phyloP scores from a whole-genome alignment of 2,888 invertebrate species.

The Andrena dorsata region DNA sequence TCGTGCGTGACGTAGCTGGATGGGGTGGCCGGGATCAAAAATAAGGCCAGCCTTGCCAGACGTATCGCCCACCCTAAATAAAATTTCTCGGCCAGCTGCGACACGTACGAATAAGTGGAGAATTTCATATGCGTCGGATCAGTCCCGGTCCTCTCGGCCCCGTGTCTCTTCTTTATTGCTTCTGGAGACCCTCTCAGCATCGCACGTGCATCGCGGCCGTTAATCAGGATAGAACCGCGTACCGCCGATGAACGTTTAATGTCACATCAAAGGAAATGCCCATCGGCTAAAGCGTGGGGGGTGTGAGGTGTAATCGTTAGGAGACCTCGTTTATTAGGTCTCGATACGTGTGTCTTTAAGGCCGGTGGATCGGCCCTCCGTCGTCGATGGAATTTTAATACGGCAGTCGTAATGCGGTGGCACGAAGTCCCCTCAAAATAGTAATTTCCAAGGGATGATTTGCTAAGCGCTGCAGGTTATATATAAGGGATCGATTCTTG shows the following conservation, averaged over 20 bases:
- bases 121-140: conserved; percentile 53
- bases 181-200: conserved; percentile 16
- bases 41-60: background rate
- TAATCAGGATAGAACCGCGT: conserved; percentile 62
- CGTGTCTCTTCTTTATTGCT: conserved; percentile 33
- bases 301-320: conserved; percentile 28
- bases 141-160: conserved; percentile 31
- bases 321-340: conserved; percentile 18
- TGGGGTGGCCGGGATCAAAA: background rate
- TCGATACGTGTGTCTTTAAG: conserved; percentile 4
- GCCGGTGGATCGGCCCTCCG: background rate
- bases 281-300: conserved; percentile 1
- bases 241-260: conserved; percentile 25
- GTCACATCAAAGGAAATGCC: conserved; percentile 62
- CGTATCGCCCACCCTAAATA: background rate
- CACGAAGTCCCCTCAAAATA: background rate
- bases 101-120: background rate
- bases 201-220: conserved; percentile 59
- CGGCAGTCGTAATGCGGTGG: background rate
- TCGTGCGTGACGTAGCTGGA: background rate
- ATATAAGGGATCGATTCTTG: background rate
- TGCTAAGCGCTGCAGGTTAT: background rate
- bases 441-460: background rate
- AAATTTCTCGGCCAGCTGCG: conserved; percentile 21
- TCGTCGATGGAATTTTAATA: conserved; percentile 7